phyloP scores from a whole-genome alignment of 2,113 vertebrate genomes.

The Channa argus region DNA sequence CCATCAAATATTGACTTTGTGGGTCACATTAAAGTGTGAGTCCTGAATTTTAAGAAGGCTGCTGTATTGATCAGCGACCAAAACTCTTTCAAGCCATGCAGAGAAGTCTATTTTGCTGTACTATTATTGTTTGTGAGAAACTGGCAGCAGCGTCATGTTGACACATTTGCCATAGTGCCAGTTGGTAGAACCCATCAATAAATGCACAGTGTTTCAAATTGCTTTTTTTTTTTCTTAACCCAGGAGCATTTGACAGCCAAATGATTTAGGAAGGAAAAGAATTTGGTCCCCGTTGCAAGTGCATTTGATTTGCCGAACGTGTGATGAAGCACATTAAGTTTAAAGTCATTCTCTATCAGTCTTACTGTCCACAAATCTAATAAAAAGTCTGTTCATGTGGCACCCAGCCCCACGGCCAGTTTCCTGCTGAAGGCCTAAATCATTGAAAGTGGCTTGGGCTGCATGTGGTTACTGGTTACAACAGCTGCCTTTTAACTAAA shows the following conservation, averaged over 20 bases:
- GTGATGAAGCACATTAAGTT: no score
- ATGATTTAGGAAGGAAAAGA: background rate
- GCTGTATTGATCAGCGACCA: constrained; percentile 48
- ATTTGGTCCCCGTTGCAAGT: background rate
- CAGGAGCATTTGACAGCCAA: background rate
- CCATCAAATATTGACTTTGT: constrained; percentile 72
- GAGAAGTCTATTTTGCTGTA: constrained; percentile 34
- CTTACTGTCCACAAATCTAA: no score
- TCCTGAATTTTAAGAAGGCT: constrained; percentile 68
- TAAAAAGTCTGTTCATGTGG: no score
- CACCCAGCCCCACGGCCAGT: no score
- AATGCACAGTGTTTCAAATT: background rate
- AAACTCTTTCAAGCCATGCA: constrained; percentile 9
- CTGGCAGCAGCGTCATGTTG: constrained; percentile 36
- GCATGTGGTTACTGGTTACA: no score
- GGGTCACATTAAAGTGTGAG: constrained; percentile 42
- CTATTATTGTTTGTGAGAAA: constrained; percentile 47
- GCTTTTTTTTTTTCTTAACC: background rate
- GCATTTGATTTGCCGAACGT: no score
- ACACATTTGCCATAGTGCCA: constrained; percentile 7
- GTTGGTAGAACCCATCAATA: constrained; percentile 23
- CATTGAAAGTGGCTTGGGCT: no score
- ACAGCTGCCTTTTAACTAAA: no score
- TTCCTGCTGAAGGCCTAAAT: no score
- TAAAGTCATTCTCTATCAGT: no score